These are phyloP conservation scores for Poeciliopsis infans DNA, from an alignment of 2,797 vertebrate genomes.

Conservation along the genomic window DNA sequence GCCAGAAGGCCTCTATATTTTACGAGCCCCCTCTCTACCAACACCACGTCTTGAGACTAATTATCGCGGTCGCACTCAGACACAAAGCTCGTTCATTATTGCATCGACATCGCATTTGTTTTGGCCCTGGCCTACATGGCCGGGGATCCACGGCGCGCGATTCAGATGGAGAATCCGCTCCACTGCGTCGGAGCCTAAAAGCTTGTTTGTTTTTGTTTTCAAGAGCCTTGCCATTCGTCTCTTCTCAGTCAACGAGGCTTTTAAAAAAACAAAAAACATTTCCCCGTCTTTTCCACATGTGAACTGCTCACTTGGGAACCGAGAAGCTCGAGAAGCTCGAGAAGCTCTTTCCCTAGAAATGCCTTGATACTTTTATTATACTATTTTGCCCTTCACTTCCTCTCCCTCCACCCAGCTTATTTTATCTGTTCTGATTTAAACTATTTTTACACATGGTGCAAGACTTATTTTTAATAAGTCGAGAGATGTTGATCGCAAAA, in stretches of 20 bases:
- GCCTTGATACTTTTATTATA: slow-evolving; percentile 63
- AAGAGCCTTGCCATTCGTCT: slow-evolving; percentile 38
- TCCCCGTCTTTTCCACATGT: not conserved
- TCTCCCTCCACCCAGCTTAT: slow-evolving; percentile 34
- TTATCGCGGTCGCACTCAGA: slow-evolving; percentile 77
- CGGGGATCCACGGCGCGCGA: slow-evolving; percentile 46
- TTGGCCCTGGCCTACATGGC: slow-evolving; percentile 70
- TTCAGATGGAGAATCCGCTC: slow-evolving; percentile 47
- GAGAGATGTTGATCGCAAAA: slow-evolving; percentile 40
- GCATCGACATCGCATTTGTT: slow-evolving; percentile 74
- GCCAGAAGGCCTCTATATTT: slow-evolving; percentile 80
- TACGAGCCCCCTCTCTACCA: slow-evolving; percentile 74
- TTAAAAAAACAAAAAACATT: too few species aligned
- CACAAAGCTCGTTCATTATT: slow-evolving; percentile 77
- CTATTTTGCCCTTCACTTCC: slow-evolving; percentile 19
- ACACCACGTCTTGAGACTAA: slow-evolving; percentile 77
- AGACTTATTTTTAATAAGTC: slow-evolving; percentile 60
- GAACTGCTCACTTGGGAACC: slow-evolving; percentile 57
- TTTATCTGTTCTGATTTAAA: slow-evolving; percentile 54
- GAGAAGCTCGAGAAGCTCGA: slow-evolving; percentile 35
- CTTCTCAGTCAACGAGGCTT: slow-evolving; percentile 37
- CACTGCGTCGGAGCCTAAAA: slow-evolving; percentile 23
- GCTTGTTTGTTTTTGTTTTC: slow-evolving; percentile 52
- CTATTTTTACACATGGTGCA: slow-evolving; percentile 64
- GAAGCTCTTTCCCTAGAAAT: slow-evolving; percentile 71